A percentile compares a stretch with the other conserved stretches of the same genome.
Conservation (phyloP, 1,140 invertebrate species). For the Psix sp. region DNA sequence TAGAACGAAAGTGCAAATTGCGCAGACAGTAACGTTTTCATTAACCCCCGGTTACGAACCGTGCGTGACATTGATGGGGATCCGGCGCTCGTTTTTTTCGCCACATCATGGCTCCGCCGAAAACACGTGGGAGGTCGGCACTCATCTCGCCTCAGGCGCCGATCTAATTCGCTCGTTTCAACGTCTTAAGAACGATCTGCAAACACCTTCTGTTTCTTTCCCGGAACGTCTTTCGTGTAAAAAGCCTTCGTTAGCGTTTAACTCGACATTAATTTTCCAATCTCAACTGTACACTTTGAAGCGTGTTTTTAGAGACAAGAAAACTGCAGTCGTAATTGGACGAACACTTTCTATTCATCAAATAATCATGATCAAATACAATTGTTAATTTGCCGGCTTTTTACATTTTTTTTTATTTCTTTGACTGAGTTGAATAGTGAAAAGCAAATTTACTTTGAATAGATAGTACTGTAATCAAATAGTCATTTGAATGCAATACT, state of each 20-base stretch:
- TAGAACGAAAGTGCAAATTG: constrained; percentile 51
- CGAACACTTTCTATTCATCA: too few relatives aligned
- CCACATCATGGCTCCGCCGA: constrained; percentile 6
- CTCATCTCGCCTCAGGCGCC: constrained; percentile 27
- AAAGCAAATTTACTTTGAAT: too few relatives aligned
- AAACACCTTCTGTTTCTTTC: constrained; percentile 22
- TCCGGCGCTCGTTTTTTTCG: constrained; percentile 15
- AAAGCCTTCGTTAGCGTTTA: constrained; percentile 12
- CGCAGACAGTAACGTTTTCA: constrained; percentile 53
- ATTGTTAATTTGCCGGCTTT: too few relatives aligned
- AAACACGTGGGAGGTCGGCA: constrained; percentile 49
- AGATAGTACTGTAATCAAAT: too few relatives aligned
- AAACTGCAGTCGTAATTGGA: too few relatives aligned
- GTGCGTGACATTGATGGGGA: constrained; percentile 54
- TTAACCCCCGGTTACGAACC: constrained; percentile 50
- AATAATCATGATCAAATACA: too few relatives aligned
- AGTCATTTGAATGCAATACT: too few relatives aligned
- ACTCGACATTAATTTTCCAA: constrained; percentile 1
- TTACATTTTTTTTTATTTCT: not conserved
- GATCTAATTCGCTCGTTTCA: constrained; percentile 41
- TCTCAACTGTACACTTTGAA: constrained; percentile 1
- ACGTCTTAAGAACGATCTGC: constrained; percentile 18
- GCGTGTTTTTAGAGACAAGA: not conserved
- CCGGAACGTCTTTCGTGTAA: constrained; percentile 2
- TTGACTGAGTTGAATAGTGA: too few relatives aligned